Conservation (phyloP, 2,113 vertebrate genomes). For the Leucopsar rothschildi region DNA sequence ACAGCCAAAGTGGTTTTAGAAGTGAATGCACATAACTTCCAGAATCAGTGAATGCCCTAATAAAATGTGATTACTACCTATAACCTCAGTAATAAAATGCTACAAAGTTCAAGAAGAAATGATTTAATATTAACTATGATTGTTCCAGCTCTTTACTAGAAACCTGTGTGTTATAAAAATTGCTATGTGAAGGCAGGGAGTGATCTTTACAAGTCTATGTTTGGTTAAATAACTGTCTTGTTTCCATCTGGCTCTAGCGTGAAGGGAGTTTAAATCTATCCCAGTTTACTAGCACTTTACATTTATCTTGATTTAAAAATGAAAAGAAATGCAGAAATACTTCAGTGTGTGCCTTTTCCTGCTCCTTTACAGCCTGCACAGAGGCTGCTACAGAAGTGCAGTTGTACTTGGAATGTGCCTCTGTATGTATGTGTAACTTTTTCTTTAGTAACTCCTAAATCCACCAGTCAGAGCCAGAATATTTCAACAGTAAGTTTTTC, state of each 20-base stretch:
- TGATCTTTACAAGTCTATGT: neutral
- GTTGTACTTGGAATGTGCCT: neutral
- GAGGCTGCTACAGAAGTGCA: neutral
- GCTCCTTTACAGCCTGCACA: neutral
- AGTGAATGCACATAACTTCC: neutral
- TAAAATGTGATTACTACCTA: slow-evolving; percentile 44
- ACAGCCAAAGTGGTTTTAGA: neutral
- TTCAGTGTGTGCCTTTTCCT: neutral
- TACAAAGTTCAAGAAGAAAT: slow-evolving; percentile 68
- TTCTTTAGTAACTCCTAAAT: neutral
- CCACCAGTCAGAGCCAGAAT: neutral
- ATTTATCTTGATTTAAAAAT: neutral
- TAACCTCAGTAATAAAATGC: slow-evolving; percentile 57
- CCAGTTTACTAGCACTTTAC: neutral
- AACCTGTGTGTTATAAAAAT: neutral
- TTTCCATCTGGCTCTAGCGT: neutral
- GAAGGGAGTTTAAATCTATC: neutral
- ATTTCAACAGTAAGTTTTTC: neutral
- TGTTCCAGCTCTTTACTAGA: slow-evolving; percentile 51
- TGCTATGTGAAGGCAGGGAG: neutral
- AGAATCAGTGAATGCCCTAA: neutral
- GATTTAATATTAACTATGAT: slow-evolving; percentile 64
- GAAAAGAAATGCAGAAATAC: neutral
- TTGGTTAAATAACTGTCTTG: neutral
- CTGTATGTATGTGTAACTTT: neutral